These are phyloP conservation scores for Trichonephila inaurata DNA, from an alignment of 1,140 invertebrate species.

Conservation along the genomic window DNA sequence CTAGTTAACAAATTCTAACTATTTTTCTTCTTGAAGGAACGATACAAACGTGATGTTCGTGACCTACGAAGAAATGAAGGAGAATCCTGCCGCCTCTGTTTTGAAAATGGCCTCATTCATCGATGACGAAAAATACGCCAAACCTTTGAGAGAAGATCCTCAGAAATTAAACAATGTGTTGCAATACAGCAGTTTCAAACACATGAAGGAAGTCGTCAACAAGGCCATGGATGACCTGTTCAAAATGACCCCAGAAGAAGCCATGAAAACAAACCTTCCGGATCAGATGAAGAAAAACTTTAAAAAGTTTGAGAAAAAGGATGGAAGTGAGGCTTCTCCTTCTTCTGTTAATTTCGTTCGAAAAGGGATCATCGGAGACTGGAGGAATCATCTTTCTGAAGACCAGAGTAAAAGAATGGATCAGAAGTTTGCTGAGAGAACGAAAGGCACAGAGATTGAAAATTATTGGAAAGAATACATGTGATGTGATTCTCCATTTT, in stretches of 20 bases:
- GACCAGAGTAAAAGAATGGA: conserved; percentile 80
- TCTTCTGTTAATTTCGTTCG: background rate
- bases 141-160: background rate
- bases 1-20: background rate
- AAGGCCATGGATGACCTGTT: background rate
- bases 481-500: background rate
- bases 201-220: conserved; percentile 63
- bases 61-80: conserved; percentile 78
- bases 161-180: conserved; percentile 25
- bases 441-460: conserved; percentile 27
- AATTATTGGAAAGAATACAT: conserved; percentile 23
- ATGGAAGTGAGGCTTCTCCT: too few species aligned
- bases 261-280: conserved; percentile 38
- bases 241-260: background rate
- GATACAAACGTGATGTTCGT: conserved; percentile 80
- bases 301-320: background rate
- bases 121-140: conserved; percentile 28
- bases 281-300: background rate
- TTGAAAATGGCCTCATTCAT: conserved; percentile 76
- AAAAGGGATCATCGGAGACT: conserved; percentile 81
- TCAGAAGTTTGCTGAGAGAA: conserved; percentile 68
- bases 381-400: conserved; percentile 82
- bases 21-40: conserved; percentile 69
- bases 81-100: conserved; percentile 45
- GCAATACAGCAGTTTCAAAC: conserved; percentile 67